Base-by-base conservation (phyloP, 2,888 invertebrate species). In the Lymantria dispar region DNA sequence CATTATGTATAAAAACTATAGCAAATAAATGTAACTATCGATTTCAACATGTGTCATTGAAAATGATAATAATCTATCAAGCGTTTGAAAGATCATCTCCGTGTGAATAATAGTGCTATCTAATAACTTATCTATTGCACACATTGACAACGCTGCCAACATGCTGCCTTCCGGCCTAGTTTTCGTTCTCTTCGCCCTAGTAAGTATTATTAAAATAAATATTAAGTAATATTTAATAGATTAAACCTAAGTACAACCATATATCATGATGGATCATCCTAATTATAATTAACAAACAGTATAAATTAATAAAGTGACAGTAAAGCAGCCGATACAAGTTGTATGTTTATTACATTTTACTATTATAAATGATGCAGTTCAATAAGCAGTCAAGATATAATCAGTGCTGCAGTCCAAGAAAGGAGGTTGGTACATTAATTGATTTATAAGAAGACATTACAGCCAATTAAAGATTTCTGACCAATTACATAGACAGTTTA, bases 391-490 rank as follows among this genome's bases (percentile, higher is more conserved):
- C 69, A 62, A 64, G 64, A 66, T 66, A 74, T 78, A 79, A 80
- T 80, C 77, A 76, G 70, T 68, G 75, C 62, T 7, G 8, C 33
- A 75, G 70, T 73, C 75, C 72, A 67, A 74, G 68, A 78, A 80
- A 72, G 71, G 80, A 75, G 74, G 71, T 72, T 74, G 69, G 49
- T 64, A 33, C 73, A 74, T 75, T 80, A 81, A 85, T 83, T 86
- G 84, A 85, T 84, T 85, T 83, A 82, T 83, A 79, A 72, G 74
- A 75, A 68, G 70, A 67, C 80, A 85, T 84, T 80, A 81, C 63
- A 62, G 62, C 75, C 81, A 85, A 87, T 87, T 87, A 85, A 85
- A 80, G 68, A 73, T 75, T 78, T 77, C 70, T 71, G 63, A 70
- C 73, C 74, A 78, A 79, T 77, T 72, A 80, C 74, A 72, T 58